Conservation (phyloP, 2,113 vertebrate genomes). For the Furnarius figulus region DNA sequence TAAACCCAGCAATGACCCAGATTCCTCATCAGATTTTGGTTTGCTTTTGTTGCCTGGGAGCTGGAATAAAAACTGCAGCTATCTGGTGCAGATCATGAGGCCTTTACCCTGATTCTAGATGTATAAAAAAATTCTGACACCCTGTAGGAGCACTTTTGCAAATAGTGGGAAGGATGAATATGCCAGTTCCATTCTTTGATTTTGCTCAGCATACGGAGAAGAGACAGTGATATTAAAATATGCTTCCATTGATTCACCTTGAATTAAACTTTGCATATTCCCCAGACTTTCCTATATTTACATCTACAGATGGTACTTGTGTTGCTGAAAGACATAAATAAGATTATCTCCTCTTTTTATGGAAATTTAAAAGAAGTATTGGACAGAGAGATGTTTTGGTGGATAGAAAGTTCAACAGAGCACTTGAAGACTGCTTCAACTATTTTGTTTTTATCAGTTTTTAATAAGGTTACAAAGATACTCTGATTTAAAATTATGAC, state of each 20-base stretch:
- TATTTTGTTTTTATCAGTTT: neutral
- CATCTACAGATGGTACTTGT: neutral
- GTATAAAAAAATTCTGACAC: neutral
- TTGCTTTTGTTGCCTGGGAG: neutral
- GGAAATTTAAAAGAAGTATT: neutral
- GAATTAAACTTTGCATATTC: neutral
- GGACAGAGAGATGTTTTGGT: neutral
- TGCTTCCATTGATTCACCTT: neutral
- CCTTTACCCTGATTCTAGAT: neutral
- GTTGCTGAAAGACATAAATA: neutral
- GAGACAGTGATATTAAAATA: neutral
- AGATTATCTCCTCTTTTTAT: neutral
- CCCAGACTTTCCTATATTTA: neutral
- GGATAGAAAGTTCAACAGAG: neutral
- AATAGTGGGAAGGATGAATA: neutral
- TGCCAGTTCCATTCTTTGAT: neutral
- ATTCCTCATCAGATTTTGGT: slow-evolving; percentile 28
- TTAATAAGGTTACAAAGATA: neutral
- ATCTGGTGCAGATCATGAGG: neutral
- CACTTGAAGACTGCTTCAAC: neutral
- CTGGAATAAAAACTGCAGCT: neutral
- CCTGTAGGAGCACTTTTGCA: neutral
- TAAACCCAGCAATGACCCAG: slow-evolving; percentile 25
- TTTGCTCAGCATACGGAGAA: neutral
- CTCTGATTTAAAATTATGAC: neutral